These are phyloP conservation scores for Callocephalon fimbriatum DNA, from an alignment of 2,113 vertebrate species.

Conservation along the genomic window DNA sequence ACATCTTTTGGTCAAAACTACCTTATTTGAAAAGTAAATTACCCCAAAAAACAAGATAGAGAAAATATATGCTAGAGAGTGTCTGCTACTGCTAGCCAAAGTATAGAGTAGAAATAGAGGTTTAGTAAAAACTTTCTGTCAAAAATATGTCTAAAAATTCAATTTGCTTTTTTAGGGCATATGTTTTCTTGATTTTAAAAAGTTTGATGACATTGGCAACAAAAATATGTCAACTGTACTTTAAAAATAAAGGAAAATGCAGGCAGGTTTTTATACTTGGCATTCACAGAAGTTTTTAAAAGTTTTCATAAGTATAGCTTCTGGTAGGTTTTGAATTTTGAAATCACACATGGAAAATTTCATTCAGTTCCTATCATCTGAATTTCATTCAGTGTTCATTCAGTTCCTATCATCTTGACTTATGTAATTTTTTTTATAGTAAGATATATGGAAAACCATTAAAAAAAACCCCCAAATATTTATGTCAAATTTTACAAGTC, in stretches of 20 bases:
- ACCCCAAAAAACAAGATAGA: not conserved
- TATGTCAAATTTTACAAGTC: not conserved
- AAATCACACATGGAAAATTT: not conserved
- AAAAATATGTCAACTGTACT: not conserved
- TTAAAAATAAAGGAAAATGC: not conserved
- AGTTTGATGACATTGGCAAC: not conserved
- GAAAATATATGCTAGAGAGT: not conserved
- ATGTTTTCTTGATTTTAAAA: not conserved
- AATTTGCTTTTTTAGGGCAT: not conserved
- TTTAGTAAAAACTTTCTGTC: not conserved
- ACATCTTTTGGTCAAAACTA: not conserved
- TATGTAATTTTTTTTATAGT: accelerated
- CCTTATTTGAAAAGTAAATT: not conserved
- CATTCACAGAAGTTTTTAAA: not conserved
- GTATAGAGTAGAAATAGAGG: not conserved
- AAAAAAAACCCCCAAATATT: not conserved
- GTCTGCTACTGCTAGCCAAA: not conserved
- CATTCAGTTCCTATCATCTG: not conserved
- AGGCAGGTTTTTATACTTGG: not conserved
- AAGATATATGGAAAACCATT: not conserved
- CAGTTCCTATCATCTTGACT: not conserved
- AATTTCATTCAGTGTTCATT: not conserved
- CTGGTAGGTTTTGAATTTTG: not conserved
- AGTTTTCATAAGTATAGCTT: not conserved
- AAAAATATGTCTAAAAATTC: not conserved